Conservation (phyloP, 2,888 invertebrate species). For the Dinocampus coccinellae region DNA sequence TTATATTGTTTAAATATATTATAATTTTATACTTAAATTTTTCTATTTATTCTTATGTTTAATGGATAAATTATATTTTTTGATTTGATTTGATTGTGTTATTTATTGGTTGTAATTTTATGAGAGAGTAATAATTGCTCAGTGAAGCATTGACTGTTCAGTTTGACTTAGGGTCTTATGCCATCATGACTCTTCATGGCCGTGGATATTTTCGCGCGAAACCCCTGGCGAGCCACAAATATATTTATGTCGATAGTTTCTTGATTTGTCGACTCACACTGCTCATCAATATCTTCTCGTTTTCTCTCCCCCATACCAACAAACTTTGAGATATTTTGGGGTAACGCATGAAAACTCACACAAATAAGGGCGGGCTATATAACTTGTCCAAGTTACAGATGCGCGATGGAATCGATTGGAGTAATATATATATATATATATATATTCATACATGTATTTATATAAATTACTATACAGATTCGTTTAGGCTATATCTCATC, state of each 20-base stretch:
- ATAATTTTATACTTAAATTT: too few relatives aligned
- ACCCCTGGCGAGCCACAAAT: slow-evolving; percentile 67
- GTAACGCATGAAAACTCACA: slow-evolving; percentile 50
- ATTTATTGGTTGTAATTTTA: slow-evolving; percentile 9
- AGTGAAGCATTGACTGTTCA: neutral
- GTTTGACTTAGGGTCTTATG: slow-evolving; percentile 62
- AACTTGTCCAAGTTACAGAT: slow-evolving; percentile 46
- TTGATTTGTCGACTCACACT: slow-evolving; percentile 68
- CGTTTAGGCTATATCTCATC: slow-evolving; percentile 45
- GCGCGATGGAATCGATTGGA: slow-evolving; percentile 46
- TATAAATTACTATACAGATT: slow-evolving; percentile 43
- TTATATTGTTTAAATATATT: too few relatives aligned
- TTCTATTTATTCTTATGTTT: too few relatives aligned
- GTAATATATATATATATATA: slow-evolving; percentile 14
- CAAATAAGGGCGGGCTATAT: slow-evolving; percentile 29
- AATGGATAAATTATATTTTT: neutral
- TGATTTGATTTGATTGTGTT: neutral
- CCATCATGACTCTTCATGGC: slow-evolving; percentile 51
- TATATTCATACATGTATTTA: slow-evolving; percentile 3
- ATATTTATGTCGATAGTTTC: slow-evolving; percentile 70
- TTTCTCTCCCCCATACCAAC: slow-evolving; percentile 42
- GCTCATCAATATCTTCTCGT: slow-evolving; percentile 64
- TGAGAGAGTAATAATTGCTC: slow-evolving; percentile 8
- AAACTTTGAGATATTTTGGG: slow-evolving; percentile 61
- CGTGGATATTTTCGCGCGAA: slow-evolving; percentile 52